These are phyloP conservation scores for Cotesia congregata DNA, from an alignment of 2,888 invertebrate genomes.

Conservation along the genomic window DNA sequence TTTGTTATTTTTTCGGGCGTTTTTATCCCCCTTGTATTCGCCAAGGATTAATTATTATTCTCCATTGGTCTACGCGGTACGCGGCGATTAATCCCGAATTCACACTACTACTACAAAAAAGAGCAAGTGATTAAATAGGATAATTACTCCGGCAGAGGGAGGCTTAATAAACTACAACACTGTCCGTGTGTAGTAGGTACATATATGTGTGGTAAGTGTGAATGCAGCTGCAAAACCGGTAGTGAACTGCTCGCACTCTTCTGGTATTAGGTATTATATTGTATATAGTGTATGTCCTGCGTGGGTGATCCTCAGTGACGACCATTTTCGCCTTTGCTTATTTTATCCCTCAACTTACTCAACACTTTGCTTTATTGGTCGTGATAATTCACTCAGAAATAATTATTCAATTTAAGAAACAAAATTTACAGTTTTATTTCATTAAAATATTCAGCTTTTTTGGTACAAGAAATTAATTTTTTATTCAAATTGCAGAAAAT, in stretches of 20 bases:
- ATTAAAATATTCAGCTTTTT: too few relatives aligned
- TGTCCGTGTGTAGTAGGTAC: background rate
- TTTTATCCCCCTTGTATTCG: background rate
- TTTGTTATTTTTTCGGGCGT: slow-evolving; percentile 2
- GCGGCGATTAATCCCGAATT: slow-evolving; percentile 14
- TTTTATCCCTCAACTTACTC: background rate
- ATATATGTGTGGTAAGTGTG: slow-evolving; percentile 33
- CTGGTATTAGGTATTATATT: too few relatives aligned
- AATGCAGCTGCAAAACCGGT: slow-evolving; percentile 55
- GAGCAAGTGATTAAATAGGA: slow-evolving; percentile 40
- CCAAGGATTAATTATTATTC: slow-evolving; percentile 14
- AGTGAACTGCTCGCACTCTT: slow-evolving; percentile 47
- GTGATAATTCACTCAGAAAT: background rate
- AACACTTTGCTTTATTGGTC: background rate
- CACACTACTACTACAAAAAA: background rate
- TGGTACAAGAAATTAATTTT: too few relatives aligned
- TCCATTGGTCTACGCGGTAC: slow-evolving; percentile 10
- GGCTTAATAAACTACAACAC: slow-evolving; percentile 12
- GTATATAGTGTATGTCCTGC: slow-evolving; percentile 15
- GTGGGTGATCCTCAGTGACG: slow-evolving; percentile 46
- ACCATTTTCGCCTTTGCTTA: background rate
- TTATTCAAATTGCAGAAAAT: too few relatives aligned
- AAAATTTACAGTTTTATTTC: background rate
- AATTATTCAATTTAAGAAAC: background rate
- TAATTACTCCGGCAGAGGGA: slow-evolving; percentile 30